phyloP scores from a whole-genome alignment of 2,113 vertebrate species.

The Tricholaema leucomelas region DNA sequence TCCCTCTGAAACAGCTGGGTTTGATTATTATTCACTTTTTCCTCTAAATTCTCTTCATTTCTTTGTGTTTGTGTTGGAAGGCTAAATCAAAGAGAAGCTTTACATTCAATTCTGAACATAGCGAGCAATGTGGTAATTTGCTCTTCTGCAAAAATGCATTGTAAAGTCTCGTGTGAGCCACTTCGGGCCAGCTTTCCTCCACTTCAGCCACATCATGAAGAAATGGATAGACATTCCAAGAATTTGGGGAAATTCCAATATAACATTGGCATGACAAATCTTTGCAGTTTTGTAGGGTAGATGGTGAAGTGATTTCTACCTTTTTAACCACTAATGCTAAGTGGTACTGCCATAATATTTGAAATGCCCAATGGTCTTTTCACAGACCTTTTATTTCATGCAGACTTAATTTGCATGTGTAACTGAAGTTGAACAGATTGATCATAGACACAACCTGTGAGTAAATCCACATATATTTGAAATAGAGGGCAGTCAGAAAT shows the following conservation, averaged over 20 bases:
- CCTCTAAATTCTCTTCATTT: neutral
- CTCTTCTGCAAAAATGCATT: neutral
- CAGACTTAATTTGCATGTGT: neutral
- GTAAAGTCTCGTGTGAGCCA: neutral
- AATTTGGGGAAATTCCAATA: neutral
- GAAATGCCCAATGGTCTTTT: neutral
- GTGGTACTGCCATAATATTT: neutral
- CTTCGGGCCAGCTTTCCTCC: neutral
- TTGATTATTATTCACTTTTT: constrained; percentile 42
- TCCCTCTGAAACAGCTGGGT: constrained; percentile 31
- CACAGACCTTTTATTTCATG: neutral
- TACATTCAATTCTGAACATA: neutral
- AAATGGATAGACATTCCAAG: neutral
- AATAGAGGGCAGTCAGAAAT: neutral
- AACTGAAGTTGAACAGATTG: neutral
- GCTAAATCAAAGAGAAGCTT: constrained; percentile 35
- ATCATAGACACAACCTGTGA: neutral
- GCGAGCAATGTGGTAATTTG: neutral
- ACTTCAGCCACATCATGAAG: neutral
- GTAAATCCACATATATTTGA: neutral
- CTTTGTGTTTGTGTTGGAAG: constrained; percentile 41
- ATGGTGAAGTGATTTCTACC: neutral
- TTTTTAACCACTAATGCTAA: neutral
- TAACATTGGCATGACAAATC: neutral
- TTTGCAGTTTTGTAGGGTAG: neutral